phyloP scores from a whole-genome alignment of 2,888 invertebrate species.

The Seladonia tumulorum region DNA sequence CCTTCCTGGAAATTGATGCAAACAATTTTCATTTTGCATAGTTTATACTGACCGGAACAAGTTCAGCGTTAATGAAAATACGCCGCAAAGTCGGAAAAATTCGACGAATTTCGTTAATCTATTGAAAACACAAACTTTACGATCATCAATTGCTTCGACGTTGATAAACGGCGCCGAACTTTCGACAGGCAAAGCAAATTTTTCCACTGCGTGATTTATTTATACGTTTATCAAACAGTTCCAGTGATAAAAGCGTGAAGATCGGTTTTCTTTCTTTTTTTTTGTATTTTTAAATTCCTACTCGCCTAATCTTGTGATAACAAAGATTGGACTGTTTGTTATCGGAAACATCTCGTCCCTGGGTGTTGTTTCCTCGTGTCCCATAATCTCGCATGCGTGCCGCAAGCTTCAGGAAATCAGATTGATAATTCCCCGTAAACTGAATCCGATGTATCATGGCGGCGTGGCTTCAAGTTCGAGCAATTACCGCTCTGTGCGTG shows the following conservation, averaged over 20 bases:
- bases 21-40: too few relatives aligned
- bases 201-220: background rate
- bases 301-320: background rate
- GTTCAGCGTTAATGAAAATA: too few relatives aligned
- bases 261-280: background rate
- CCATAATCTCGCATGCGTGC: background rate
- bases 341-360: background rate
- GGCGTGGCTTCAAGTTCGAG: slow-evolving; percentile 4
- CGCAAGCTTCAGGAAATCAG: background rate
- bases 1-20: too few relatives aligned
- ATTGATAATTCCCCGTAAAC: slow-evolving; percentile 18
- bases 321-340: background rate
- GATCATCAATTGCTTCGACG: too few relatives aligned
- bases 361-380: background rate
- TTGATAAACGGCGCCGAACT: background rate
- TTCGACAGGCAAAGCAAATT: background rate
- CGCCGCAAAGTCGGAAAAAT: too few relatives aligned
- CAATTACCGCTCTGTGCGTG: slow-evolving; percentile 29
- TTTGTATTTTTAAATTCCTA: background rate
- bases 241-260: background rate
- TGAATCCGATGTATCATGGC: background rate
- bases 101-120: too few relatives aligned
- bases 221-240: background rate
- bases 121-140: too few relatives aligned
- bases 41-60: too few relatives aligned